These are phyloP conservation scores for Zoanthus gigantus DNA, from an alignment of 92 coral and sea anemone genomes.

Conservation along the genomic window DNA sequence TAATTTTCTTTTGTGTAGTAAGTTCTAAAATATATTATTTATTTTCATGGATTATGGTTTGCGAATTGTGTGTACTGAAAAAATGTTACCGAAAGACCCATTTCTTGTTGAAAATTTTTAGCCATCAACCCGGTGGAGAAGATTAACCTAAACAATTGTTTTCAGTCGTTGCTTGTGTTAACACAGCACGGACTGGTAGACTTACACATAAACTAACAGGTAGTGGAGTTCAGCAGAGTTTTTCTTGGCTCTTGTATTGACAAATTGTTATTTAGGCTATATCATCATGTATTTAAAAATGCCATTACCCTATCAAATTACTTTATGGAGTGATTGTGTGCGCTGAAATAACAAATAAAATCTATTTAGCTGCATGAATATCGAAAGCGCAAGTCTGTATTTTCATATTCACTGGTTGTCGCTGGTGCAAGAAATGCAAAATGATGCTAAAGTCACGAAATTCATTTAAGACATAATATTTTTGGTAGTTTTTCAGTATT, in stretches of 20 bases:
- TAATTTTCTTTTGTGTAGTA: too few relatives aligned
- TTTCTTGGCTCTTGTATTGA: neutral
- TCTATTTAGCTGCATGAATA: neutral
- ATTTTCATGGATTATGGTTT: too few relatives aligned
- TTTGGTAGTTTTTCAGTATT: neutral
- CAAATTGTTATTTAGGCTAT: neutral
- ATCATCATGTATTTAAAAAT: neutral
- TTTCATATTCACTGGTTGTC: conserved; percentile 2
- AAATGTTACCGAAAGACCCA: too few relatives aligned
- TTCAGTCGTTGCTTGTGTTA: neutral
- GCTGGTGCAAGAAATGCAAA: neutral
- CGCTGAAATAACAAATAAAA: neutral
- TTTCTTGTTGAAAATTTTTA: neutral
- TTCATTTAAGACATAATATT: neutral
- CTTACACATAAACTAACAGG: conserved; percentile 23
- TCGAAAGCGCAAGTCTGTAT: neutral
- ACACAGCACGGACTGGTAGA: conserved; percentile 33
- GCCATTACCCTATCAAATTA: neutral
- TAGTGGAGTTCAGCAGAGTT: neutral
- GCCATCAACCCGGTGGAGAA: neutral
- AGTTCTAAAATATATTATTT: too few relatives aligned
- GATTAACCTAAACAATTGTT: neutral
- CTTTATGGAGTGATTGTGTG: neutral
- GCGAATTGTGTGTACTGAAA: too few relatives aligned
- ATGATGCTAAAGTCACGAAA: neutral